A percentile compares a stretch with the other conserved stretches of the same genome.
These are phyloP conservation scores for Cinara cedri DNA, from an alignment of 2,888 invertebrate genomes.

Conservation along the genomic window DNA sequence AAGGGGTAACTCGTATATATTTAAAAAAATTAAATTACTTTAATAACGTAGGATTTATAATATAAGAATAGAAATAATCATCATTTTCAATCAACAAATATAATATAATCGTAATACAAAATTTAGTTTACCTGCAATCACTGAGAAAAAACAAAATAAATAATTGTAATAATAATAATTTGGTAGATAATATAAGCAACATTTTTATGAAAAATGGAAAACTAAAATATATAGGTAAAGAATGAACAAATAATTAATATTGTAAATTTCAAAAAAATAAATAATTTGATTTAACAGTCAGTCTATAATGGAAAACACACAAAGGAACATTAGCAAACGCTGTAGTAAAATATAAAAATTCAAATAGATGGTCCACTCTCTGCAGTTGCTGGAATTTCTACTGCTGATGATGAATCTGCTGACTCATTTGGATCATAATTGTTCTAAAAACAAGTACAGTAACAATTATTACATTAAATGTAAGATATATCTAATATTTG, in stretches of 20 bases:
- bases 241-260: slow-evolving; percentile 7
- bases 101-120: neutral
- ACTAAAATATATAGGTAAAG: neutral
- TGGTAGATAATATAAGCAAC: neutral
- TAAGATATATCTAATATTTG: no score
- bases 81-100: slow-evolving; percentile 18
- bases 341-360: neutral
- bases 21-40: neutral
- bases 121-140: neutral
- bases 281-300: slow-evolving; percentile 45
- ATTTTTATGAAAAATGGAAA: slow-evolving; percentile 8
- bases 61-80: slow-evolving; percentile 16
- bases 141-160: neutral
- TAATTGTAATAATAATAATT: slow-evolving; percentile 1
- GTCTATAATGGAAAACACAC: slow-evolving; percentile 30
- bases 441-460: slow-evolving; percentile 13
- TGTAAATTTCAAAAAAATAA: slow-evolving; percentile 20
- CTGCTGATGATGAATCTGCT: neutral
- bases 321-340: slow-evolving; percentile 42
- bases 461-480: neutral
- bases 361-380: neutral
- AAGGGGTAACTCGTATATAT: no score
- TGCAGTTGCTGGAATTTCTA: neutral
- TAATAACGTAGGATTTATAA: neutral
- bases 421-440: neutral